Percentiles rank a stretch among this genome's conserved stretches.
Evolutionary conservation across 2,797 vertebrate genomes (phyloP).

Genomic region (Pyrocephalus nanus): DNA sequence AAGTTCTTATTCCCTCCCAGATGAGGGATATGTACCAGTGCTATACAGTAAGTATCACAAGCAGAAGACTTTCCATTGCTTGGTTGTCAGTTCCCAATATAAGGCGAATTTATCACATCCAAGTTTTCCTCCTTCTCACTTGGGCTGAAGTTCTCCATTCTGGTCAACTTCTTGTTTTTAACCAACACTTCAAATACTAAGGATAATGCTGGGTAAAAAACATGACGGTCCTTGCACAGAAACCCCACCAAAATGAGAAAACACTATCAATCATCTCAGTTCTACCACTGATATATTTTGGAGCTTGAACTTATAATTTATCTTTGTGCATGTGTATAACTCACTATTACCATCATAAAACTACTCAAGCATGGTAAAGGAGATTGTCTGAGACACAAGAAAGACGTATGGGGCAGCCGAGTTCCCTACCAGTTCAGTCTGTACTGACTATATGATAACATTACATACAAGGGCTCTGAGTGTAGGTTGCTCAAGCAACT

Average conservation of each 20-base stretch:
- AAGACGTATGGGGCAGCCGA: background rate
- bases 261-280: background rate
- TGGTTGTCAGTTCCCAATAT: background rate
- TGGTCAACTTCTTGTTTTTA: background rate
- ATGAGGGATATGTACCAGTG: background rate
- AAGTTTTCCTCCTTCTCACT: background rate
- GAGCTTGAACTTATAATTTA: background rate
- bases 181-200: background rate
- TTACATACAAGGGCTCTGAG: background rate
- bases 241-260: background rate
- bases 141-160: background rate
- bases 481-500: background rate
- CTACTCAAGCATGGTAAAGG: background rate
- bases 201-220: background rate
- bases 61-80: background rate
- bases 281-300: background rate
- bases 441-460: background rate
- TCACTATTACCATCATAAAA: background rate
- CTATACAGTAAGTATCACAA: background rate
- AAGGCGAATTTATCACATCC: background rate
- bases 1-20: background rate
- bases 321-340: background rate
- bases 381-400: background rate
- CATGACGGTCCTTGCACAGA: background rate
- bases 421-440: background rate